Conservation (phyloP, 2,888 invertebrate genomes). For the Acanthosepion esculentum region DNA sequence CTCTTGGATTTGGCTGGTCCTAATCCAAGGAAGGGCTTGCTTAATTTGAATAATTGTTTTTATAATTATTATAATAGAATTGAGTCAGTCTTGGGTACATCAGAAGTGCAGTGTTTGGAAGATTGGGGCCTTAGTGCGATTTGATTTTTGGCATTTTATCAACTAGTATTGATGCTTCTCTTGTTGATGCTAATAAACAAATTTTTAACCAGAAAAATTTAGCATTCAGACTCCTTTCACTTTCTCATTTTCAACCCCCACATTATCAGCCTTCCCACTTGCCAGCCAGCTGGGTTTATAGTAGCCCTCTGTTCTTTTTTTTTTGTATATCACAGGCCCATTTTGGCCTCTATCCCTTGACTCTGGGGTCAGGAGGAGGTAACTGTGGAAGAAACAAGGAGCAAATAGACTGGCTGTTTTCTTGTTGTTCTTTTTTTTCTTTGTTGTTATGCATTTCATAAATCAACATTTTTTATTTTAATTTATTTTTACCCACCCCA, state of each 20-base stretch:
- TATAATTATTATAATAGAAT: background rate
- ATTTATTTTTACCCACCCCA: background rate
- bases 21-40: background rate
- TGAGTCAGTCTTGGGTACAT: background rate
- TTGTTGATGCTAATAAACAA: background rate
- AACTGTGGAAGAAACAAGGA: background rate
- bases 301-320: background rate
- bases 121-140: background rate
- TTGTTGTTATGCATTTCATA: background rate
- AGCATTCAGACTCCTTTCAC: background rate
- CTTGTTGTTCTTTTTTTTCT: background rate
- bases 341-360: background rate
- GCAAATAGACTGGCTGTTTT: background rate
- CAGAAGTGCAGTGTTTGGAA: background rate
- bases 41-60: background rate
- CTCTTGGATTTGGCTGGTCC: background rate
- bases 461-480: background rate
- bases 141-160: background rate
- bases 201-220: no score
- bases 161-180: background rate
- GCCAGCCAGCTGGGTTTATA: background rate
- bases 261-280: background rate
- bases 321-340: background rate
- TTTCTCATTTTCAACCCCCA: background rate
- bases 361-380: slow-evolving; percentile 10